Evolutionary conservation across 1,140 invertebrate genomes (phyloP), one percentile per base, ranked within the genome.

Genomic region (Cheumatopsyche charites): DNA sequence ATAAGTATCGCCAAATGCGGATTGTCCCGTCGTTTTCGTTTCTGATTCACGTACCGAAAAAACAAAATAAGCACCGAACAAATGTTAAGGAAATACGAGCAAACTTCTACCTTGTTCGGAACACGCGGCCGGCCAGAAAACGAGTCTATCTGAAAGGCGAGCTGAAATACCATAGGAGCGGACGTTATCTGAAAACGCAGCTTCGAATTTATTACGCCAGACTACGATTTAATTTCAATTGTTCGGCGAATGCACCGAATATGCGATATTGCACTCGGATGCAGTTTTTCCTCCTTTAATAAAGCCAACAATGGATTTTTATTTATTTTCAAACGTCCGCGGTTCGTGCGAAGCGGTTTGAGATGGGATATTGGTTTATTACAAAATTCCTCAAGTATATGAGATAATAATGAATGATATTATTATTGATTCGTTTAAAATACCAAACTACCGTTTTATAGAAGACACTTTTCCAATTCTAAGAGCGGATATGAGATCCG

Each of bases 401-500:
- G n/a, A n/a, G n/a, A n/a, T n/a, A n/a, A n/a, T n/a, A n/a, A n/a
- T n/a, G n/a, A n/a, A n/a, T n/a, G n/a, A n/a, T n/a, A n/a, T n/a
- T n/a, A n/a, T n/a, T n/a, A n/a, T n/a, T n/a, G n/a, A n/a, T n/a
- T n/a, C n/a, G n/a, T n/a, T n/a, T n/a, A n/a, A n/a, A n/a, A n/a
- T n/a, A n/a, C n/a, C 3, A 36, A 36, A 36, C 29, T 36, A 36
- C 29, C 29, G 9, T 36, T 36, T 4, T 36, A n/a, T n/a, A n/a
- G 29, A 36, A 36, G 9, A 4, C 29, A 36, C 29, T 36, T 36
- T 36, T 36, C 29, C 29, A 66, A 43, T 26, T 52, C 45, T 55
- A 42, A 61, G 11, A 26, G 41, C 25, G 15, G 62, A 15, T 4
- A 13, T 66, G 65, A 43, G 62, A 9, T 80, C 80, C 80, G 80